phyloP scores from a whole-genome alignment of 2,888 invertebrate species.

The Catocala fraxini region DNA sequence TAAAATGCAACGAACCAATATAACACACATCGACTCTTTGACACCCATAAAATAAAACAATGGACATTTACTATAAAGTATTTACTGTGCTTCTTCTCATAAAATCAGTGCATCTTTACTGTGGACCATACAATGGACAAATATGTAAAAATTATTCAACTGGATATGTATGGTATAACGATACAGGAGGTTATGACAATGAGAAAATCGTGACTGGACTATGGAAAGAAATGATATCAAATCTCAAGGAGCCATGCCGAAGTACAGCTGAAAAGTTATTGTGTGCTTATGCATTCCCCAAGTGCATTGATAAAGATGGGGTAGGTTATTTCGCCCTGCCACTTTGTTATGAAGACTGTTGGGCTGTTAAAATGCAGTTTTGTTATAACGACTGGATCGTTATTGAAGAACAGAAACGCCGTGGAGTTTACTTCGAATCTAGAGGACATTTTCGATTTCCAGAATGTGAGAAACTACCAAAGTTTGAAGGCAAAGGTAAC shows the following conservation, averaged over 20 bases:
- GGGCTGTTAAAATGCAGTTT: slow-evolving; percentile 95
- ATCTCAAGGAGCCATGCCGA: slow-evolving; percentile 94
- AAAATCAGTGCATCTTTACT: slow-evolving; percentile 90
- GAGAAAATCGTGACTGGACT: slow-evolving; percentile 94
- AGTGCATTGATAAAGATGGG: slow-evolving; percentile 91
- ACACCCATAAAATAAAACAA: slow-evolving; percentile 67
- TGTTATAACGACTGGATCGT: slow-evolving; percentile 98
- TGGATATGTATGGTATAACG: slow-evolving; percentile 93
- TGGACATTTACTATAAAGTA: slow-evolving; percentile 70
- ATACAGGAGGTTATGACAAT: slow-evolving; percentile 92
- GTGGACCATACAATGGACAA: slow-evolving; percentile 95
- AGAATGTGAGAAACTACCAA: slow-evolving; percentile 93
- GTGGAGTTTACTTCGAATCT: slow-evolving; percentile 92
- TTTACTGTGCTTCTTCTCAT: slow-evolving; percentile 74
- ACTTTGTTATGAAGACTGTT: slow-evolving; percentile 97
- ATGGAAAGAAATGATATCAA: slow-evolving; percentile 95
- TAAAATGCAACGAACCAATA: slow-evolving; percentile 77
- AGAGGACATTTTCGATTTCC: slow-evolving; percentile 96
- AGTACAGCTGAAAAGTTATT: slow-evolving; percentile 96
- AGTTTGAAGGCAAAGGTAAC: slow-evolving; percentile 89
- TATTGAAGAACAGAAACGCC: slow-evolving; percentile 95
- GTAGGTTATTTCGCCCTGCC: slow-evolving; percentile 90
- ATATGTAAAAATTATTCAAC: slow-evolving; percentile 91
- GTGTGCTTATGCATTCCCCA: slow-evolving; percentile 97
- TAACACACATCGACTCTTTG: slow-evolving; percentile 67